Conservation (phyloP, 1,140 invertebrate species). For the Amphibalanus amphitrite region DNA sequence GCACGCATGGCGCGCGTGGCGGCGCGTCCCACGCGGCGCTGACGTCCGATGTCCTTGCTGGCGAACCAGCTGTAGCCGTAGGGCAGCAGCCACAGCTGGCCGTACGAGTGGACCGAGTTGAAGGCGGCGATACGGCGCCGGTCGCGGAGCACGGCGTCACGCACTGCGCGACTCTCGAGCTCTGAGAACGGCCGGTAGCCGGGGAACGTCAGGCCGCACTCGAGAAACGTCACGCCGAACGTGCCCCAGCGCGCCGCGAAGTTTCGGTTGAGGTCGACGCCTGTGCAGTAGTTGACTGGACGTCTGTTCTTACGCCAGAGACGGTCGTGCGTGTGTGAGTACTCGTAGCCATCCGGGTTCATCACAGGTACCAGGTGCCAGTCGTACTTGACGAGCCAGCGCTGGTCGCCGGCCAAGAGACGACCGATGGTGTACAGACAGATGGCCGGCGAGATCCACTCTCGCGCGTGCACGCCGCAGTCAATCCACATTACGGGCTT, state of each 20-base stretch:
- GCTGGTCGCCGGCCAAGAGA: conserved; percentile 42
- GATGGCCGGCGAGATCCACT: conserved; percentile 79
- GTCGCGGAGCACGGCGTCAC: conserved; percentile 18
- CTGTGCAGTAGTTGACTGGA: conserved; percentile 15
- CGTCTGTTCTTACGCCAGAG: conserved; percentile 22
- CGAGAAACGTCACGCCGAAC: conserved; percentile 21
- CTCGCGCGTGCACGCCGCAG: conserved; percentile 49
- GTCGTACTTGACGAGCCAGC: conserved; percentile 53
- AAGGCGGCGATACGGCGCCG: conserved; percentile 42
- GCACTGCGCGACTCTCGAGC: conserved; percentile 22
- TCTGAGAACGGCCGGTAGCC: conserved; percentile 28
- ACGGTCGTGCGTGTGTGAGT: conserved; percentile 20
- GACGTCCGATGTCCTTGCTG: conserved; percentile 11
- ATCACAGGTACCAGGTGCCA: conserved; percentile 24
- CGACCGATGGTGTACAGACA: conserved; percentile 66
- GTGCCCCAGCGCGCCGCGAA: conserved; percentile 19
- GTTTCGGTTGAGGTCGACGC: conserved; percentile 23
- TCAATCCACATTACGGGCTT: conserved; percentile 27
- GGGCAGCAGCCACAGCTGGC: conserved; percentile 67
- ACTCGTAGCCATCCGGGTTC: conserved; percentile 19
- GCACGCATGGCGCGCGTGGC: conserved; percentile 13
- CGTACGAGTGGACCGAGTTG: conserved; percentile 71
- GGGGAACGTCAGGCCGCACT: conserved; percentile 28
- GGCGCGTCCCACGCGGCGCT: conserved; percentile 12
- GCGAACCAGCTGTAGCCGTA: conserved; percentile 52